Evolutionary conservation across 2,797 vertebrate genomes (phyloP).

Genomic region (Tadarida brasiliensis): DNA sequence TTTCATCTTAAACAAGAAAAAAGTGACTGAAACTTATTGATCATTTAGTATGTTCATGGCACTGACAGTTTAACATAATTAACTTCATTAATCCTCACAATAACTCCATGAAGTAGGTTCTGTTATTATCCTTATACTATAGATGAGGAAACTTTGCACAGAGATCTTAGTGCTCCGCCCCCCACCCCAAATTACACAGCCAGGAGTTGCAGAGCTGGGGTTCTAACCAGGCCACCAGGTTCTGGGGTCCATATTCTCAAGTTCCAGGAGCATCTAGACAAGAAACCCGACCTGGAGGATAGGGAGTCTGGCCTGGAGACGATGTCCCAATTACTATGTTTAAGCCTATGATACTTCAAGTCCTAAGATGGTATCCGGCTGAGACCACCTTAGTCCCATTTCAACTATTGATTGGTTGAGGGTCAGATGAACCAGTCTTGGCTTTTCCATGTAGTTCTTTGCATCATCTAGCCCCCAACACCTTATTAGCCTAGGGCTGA

Average conservation of each 20-base stretch:
- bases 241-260: neutral
- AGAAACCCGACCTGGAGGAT: neutral
- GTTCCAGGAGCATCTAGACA: neutral
- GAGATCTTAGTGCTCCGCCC: neutral
- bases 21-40: neutral
- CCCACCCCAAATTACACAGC: neutral
- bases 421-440: neutral
- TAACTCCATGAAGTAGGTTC: neutral
- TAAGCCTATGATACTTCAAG: neutral
- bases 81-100: neutral
- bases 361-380: neutral
- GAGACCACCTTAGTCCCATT: neutral
- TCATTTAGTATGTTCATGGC: neutral
- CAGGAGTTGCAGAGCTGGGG: neutral
- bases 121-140: neutral
- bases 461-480: neutral
- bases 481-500: neutral
- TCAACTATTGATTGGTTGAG: neutral
- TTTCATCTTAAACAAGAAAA: conserved; percentile 42
- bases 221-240: neutral
- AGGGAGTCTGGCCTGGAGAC: neutral
- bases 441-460: neutral
- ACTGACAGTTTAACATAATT: neutral
- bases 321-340: neutral
- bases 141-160: neutral